These are phyloP conservation scores for Bhutanitis thaidina DNA, from an alignment of 2,888 invertebrate species.

Conservation along the genomic window DNA sequence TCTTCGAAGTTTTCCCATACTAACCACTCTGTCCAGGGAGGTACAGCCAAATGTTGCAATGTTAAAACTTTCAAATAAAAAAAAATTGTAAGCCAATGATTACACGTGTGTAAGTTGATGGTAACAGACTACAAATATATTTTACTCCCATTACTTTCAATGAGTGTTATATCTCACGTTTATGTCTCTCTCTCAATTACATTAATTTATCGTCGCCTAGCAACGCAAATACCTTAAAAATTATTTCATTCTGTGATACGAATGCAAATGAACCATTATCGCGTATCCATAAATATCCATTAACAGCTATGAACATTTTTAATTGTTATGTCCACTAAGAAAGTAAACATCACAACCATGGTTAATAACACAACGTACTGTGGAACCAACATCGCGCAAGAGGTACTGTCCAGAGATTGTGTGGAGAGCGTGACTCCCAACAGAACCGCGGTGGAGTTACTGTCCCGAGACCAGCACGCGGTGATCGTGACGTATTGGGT, in stretches of 20 bases:
- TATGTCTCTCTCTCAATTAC: background rate
- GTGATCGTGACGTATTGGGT: constrained; percentile 82
- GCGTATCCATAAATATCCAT: too few species aligned
- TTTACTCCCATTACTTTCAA: too few species aligned
- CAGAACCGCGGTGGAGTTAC: constrained; percentile 26
- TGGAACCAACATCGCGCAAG: background rate
- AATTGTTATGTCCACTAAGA: too few species aligned
- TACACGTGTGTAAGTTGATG: too few species aligned
- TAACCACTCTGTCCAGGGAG: too few species aligned
- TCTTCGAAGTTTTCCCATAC: too few species aligned
- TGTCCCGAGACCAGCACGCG: constrained; percentile 44
- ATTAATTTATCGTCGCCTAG: background rate
- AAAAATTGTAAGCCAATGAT: too few species aligned
- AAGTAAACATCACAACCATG: background rate
- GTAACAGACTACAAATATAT: too few species aligned
- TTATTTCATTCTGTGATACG: background rate
- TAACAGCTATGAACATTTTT: background rate
- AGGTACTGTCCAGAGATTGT: background rate
- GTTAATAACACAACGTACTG: background rate
- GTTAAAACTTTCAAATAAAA: too few species aligned
- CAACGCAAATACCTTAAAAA: background rate
- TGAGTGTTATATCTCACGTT: too few species aligned
- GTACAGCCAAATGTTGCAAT: too few species aligned
- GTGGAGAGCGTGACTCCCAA: constrained; percentile 4
- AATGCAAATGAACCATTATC: too few species aligned